Conservation (phyloP, 2,888 invertebrate species). For the Melipona bicolor region DNA sequence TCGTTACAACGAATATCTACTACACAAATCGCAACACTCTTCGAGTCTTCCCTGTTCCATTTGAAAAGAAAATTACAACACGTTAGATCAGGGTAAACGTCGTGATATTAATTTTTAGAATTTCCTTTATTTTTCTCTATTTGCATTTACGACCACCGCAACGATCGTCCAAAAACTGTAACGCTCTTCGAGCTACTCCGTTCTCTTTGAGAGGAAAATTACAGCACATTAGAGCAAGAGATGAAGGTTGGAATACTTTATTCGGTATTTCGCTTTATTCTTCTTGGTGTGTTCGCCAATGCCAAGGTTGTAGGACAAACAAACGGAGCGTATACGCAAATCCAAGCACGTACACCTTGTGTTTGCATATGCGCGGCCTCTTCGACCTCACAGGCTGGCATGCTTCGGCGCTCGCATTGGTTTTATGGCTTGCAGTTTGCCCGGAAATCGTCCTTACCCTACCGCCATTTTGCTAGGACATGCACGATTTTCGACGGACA, state of each 20-base stretch:
- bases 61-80: too few relatives aligned
- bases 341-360: constrained; percentile 64
- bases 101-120: background rate
- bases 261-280: constrained; percentile 2
- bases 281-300: constrained; percentile 53
- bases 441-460: constrained; percentile 33
- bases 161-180: background rate
- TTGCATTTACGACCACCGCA: background rate
- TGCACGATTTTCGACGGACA: constrained; percentile 49
- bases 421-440: constrained; percentile 51
- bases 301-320: constrained; percentile 66
- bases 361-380: constrained; percentile 65
- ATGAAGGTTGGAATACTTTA: constrained; percentile 18
- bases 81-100: too few relatives aligned
- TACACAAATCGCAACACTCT: too few relatives aligned
- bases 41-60: too few relatives aligned
- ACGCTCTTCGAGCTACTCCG: background rate
- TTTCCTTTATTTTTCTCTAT: background rate
- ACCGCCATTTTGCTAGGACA: constrained; percentile 40
- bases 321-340: constrained; percentile 56
- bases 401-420: constrained; percentile 36
- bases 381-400: constrained; percentile 29
- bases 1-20: too few relatives aligned
- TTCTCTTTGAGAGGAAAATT: background rate
- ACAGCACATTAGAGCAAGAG: constrained; percentile 23